Evolutionary conservation across 2,113 vertebrate genomes (phyloP), one percentile per base, ranked within the genome.

Genomic region (Dromaius novaehollandiae): DNA sequence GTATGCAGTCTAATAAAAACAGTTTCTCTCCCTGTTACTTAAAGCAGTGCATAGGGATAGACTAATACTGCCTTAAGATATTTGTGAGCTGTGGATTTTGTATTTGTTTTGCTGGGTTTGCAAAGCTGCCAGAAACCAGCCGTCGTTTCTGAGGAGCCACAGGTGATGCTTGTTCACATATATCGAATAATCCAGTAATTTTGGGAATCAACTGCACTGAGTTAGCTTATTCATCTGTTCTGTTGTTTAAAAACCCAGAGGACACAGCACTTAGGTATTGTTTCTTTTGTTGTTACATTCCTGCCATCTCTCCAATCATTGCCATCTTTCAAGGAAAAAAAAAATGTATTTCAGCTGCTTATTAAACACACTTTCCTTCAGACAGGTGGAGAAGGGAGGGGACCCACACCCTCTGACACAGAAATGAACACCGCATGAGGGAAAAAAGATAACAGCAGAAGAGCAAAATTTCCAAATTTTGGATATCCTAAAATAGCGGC

Each of bases 111-210:
- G 13, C 48, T 18, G 32, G 68, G n/a, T 13, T 69, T 69, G 24
- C 55, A 18, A 36, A 46, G 28, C 30, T 80, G 48, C n/a, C 75
- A 50, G 51, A 65, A 48, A 46, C 1, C 4, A 4, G 13, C 24
- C 30, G 6, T 8, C 1, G 0, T 7, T 25, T 16, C 70, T 10
- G 34, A 69, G 63, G 21, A 73, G 53, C 83, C 9, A 4, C 0
- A 3, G 21, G 25, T 3, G 1, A 15, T 14, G 21, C 12, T 36
- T 56, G 44, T 40, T 32, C 10, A 46, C 2, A 2, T 26, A 0
- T 2, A 4, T 5, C 20, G 38, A 26, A 18, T 38, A 68, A 11
- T 18, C 21, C n/a, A 38, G 24, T 11, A 46, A 17, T 42, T 30
- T 25, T 30, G 7, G 8, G 19, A 7, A 60, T 12, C 60, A 28